Evolutionary conservation across 2,888 invertebrate genomes (phyloP).

Genomic region (Mimumesa dahlbomi): DNA sequence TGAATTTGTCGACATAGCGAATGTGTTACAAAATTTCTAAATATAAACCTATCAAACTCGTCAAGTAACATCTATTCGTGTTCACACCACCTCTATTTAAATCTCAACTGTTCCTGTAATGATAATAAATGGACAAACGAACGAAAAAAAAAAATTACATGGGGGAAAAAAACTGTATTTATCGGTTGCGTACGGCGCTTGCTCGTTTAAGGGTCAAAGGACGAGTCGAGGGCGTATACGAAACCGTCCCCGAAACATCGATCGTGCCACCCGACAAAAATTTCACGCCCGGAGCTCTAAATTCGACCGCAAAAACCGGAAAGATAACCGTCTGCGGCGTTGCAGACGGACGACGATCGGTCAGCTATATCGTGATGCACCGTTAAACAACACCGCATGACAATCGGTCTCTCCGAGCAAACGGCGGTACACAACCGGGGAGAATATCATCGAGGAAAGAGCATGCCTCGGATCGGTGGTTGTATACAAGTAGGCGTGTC

Average conservation of each 20-base stretch:
- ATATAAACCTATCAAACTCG: too few species aligned
- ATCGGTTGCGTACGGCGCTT: slow-evolving; percentile 55
- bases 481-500: slow-evolving; percentile 39
- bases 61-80: too few species aligned
- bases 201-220: slow-evolving; percentile 67
- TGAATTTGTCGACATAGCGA: too few species aligned
- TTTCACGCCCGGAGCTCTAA: slow-evolving; percentile 43
- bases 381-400: slow-evolving; percentile 25
- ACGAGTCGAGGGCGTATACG: slow-evolving; percentile 63
- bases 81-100: too few species aligned
- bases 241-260: slow-evolving; percentile 61
- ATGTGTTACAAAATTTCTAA: too few species aligned
- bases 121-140: background rate
- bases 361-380: slow-evolving; percentile 13
- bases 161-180: slow-evolving; percentile 1
- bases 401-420: slow-evolving; percentile 18
- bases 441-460: slow-evolving; percentile 5
- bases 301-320: slow-evolving; percentile 19
- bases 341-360: background rate
- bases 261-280: slow-evolving; percentile 58
- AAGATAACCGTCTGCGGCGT: background rate
- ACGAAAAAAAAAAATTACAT: background rate
- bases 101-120: too few species aligned
- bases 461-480: slow-evolving; percentile 11
- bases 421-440: slow-evolving; percentile 1